Conservation (phyloP, 2,113 vertebrate species). For the Thymallus thymallus region DNA sequence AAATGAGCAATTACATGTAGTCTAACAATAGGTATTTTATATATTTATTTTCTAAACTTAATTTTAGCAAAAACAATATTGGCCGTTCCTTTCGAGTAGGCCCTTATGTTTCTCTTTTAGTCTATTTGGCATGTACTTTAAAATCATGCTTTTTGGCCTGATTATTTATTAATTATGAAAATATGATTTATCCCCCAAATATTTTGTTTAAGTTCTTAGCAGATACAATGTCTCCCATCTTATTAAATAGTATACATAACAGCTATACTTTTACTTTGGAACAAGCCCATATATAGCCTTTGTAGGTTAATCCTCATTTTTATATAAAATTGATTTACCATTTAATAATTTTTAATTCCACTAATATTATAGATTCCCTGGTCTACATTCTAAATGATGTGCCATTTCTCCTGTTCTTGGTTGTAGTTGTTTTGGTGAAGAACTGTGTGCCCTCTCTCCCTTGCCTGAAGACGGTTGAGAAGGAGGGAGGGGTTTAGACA, state of each 20-base stretch:
- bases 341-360: background rate
- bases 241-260: background rate
- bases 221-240: background rate
- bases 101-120: background rate
- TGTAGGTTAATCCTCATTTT: background rate
- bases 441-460: constrained; percentile 35
- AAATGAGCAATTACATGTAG: background rate
- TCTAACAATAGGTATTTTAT: background rate
- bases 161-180: too few species aligned
- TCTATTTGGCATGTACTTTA: background rate
- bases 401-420: background rate
- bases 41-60: background rate
- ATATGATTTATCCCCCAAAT: background rate
- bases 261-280: background rate
- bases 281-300: background rate
- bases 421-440: constrained; percentile 30
- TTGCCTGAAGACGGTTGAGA: constrained; percentile 50
- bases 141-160: background rate
- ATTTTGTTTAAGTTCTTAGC: background rate
- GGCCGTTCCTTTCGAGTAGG: background rate
- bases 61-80: background rate
- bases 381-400: background rate
- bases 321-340: background rate
- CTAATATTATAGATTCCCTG: background rate
- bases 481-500: constrained; percentile 76